Evolutionary conservation across 2,113 vertebrate genomes (phyloP), one percentile per base, ranked within the genome.

Genomic region (Butorides virescens): DNA sequence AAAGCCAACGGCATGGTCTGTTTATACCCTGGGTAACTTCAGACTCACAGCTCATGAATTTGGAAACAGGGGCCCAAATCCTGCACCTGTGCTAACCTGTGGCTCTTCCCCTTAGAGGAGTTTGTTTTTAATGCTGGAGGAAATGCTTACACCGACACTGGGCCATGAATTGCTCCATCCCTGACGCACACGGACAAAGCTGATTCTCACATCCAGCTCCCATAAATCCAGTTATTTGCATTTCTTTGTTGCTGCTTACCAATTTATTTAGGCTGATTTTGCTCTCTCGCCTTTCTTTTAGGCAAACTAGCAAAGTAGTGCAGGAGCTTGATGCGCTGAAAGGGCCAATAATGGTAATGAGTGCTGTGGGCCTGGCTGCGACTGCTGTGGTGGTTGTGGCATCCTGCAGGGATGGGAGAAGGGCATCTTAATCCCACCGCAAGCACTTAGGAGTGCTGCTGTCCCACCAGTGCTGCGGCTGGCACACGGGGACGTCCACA

Each of bases 121-220:
- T 16, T 53, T 42, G 6, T 68, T 92, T 74, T 15, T 49, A 27
- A 52, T 1, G 13, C 18, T 3, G 13, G 22, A 26, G 23, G 5
- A 76, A 80, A 74, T 18, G 13, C 42, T 74, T 53, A 19, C 21
- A 42, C 12, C 22, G 10, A 42, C 30, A 32, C 4, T 19, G 34
- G 9, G 50, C 42, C 49, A 10, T 3, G 13, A 65, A 32, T 11
- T 18, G 19, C 42, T 65, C 10, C 39, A 39, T 55, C 32, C 9
- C 13, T 7, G 19, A 34, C 44, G 59, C 34, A 67, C 2, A 1
- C 12, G 2, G 1, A 14, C 3, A 2, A 75, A 29, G 68, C 10
- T 20, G 29, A 36, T 58, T 75, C 21, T 90, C 75, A 49, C 47
- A 77, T 14, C 7, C 63, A 74, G 8, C 20, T 71, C 17, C 50